Percentiles rank a stretch among this genome's conserved stretches.
Evolutionary conservation across 2,888 invertebrate species (phyloP).

Genomic region (Acrobasis repandana): DNA sequence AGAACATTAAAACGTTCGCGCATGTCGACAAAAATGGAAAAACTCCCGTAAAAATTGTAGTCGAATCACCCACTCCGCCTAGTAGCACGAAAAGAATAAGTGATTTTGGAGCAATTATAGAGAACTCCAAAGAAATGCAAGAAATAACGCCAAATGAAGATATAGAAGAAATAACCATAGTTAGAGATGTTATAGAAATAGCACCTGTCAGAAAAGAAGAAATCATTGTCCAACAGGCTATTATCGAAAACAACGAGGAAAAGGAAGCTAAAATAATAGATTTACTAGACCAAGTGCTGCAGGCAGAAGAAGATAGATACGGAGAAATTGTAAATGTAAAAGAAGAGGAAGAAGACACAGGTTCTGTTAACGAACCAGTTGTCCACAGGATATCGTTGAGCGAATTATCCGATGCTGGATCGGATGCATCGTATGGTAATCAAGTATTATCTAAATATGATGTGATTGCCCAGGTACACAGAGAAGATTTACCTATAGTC

Average conservation of each 20-base stretch:
- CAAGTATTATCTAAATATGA: constrained; percentile 79
- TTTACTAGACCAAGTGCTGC: constrained; percentile 72
- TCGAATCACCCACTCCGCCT: constrained; percentile 72
- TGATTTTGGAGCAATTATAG: constrained; percentile 45
- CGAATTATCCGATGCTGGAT: constrained; percentile 72
- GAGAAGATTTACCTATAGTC: constrained; percentile 76
- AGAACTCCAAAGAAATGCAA: constrained; percentile 32
- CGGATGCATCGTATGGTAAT: constrained; percentile 70
- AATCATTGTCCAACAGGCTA: constrained; percentile 56
- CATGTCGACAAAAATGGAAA: constrained; percentile 59
- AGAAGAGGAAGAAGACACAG: constrained; percentile 41
- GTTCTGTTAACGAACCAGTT: constrained; percentile 37
- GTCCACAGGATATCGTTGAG: constrained; percentile 66
- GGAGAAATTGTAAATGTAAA: constrained; percentile 59
- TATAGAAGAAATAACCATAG: constrained; percentile 41
- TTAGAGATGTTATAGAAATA: constrained; percentile 34
- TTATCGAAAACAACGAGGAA: constrained; percentile 66
- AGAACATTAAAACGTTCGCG: constrained; percentile 44
- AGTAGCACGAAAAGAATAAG: constrained; percentile 53
- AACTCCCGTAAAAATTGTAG: constrained; percentile 64
- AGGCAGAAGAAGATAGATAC: constrained; percentile 76
- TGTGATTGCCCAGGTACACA: constrained; percentile 82
- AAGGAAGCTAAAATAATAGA: constrained; percentile 78
- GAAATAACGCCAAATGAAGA: constrained; percentile 37
- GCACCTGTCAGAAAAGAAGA: constrained; percentile 40